Conservation (phyloP, 2,113 vertebrate species). For the Bos indicus region DNA sequence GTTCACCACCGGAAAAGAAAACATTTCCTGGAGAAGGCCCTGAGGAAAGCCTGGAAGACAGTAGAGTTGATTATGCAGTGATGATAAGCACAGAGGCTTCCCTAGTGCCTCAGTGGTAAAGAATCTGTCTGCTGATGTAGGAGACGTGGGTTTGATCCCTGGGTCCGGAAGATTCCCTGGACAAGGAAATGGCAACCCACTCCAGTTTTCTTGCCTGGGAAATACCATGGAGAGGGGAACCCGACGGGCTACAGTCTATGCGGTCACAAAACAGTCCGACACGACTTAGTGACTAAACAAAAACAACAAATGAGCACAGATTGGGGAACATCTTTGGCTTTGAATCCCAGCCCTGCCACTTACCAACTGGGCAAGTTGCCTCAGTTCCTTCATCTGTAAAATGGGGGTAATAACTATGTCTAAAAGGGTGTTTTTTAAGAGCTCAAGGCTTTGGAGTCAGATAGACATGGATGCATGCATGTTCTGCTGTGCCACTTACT, state of each 20-base stretch:
- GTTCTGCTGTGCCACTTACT: not conserved
- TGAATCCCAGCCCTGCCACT: not conserved
- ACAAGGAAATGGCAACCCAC: not conserved
- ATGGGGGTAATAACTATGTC: not conserved
- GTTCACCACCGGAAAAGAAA: not conserved
- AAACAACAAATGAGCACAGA: not conserved
- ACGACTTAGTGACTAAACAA: not conserved
- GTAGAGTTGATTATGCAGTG: not conserved
- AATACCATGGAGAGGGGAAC: not conserved
- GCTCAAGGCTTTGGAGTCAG: not conserved
- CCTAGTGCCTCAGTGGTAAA: not conserved
- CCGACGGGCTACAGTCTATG: not conserved
- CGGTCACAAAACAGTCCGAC: not conserved
- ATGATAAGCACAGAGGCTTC: not conserved
- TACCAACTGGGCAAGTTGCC: not conserved
- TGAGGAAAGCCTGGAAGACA: not conserved
- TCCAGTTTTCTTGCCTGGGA: not conserved
- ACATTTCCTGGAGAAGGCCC: not conserved
- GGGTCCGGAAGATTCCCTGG: not conserved
- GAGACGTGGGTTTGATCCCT: not conserved
- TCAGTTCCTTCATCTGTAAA: not conserved
- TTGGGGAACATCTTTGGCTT: not conserved
- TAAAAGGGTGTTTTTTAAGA: not conserved
- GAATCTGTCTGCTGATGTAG: not conserved
- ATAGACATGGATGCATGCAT: rapidly evolving